Percentiles rank a stretch among this genome's conserved stretches.
Evolutionary conservation across 2,797 vertebrate species (phyloP).

Genomic region (Alcedo atthis): DNA sequence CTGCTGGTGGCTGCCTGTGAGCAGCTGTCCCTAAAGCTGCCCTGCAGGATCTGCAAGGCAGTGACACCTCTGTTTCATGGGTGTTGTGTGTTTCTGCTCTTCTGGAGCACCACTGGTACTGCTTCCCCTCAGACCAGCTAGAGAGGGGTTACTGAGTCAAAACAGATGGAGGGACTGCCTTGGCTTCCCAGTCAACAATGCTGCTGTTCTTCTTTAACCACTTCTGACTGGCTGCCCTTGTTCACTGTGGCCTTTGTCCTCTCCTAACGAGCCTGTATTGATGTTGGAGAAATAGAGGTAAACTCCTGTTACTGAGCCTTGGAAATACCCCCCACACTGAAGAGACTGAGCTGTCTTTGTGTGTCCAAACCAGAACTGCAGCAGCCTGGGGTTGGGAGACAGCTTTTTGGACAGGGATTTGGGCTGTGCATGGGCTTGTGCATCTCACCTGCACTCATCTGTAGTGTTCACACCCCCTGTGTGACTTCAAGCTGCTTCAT

Average conservation of each 20-base stretch:
- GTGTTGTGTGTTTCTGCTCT: background rate
- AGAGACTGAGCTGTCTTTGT: background rate
- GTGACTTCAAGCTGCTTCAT: background rate
- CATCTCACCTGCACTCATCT: background rate
- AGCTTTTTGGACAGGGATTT: background rate
- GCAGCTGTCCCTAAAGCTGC: constrained; percentile 5
- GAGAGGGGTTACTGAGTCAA: background rate
- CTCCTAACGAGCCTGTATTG: background rate
- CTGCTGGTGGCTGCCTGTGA: background rate
- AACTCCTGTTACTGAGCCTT: background rate
- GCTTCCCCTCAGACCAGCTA: background rate
- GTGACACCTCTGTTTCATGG: background rate
- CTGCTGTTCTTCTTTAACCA: background rate
- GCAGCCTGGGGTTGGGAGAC: background rate
- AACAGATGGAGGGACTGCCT: background rate
- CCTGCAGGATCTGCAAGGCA: background rate
- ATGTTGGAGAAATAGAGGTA: background rate
- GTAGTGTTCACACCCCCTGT: background rate
- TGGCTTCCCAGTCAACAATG: background rate
- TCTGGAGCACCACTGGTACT: background rate
- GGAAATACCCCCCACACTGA: background rate
- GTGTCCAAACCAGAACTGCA: background rate
- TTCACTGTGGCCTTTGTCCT: background rate
- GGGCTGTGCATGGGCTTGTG: background rate
- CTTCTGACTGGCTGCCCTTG: background rate